phyloP scores from a whole-genome alignment of 2,888 invertebrate genomes.

The Drosophila emarginata region DNA sequence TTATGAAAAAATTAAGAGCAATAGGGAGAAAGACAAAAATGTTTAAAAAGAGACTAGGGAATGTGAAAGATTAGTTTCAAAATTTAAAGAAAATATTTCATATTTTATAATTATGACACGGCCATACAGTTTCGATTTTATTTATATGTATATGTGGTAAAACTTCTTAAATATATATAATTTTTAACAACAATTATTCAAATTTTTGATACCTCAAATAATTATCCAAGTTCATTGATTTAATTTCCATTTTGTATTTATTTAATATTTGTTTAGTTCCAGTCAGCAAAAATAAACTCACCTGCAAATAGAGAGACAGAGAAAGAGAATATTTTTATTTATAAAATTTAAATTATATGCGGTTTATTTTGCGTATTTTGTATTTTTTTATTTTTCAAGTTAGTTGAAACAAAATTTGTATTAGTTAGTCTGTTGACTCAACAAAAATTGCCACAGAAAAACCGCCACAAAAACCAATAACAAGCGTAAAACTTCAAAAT shows the following conservation, averaged over 20 bases:
- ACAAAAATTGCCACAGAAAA: constrained; percentile 10
- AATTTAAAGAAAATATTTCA: no score
- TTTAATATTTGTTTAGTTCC: not conserved
- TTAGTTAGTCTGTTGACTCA: constrained; percentile 7
- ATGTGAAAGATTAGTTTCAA: no score
- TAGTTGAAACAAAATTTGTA: constrained; percentile 26
- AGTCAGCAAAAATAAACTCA: constrained; percentile 34
- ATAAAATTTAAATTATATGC: constrained; percentile 1
- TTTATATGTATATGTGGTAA: no score
- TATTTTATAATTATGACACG: no score
- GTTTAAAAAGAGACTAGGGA: no score
- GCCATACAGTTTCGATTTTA: no score
- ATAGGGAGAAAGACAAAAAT: constrained; percentile 42
- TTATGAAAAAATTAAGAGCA: constrained; percentile 25
- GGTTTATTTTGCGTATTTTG: constrained; percentile 22
- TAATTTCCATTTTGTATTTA: not conserved
- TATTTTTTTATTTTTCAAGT: constrained; percentile 6
- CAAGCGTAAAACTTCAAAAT: constrained; percentile 24
- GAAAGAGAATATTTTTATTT: not conserved
- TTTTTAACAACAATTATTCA: not conserved
- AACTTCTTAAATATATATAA: no score
- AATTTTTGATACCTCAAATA: not conserved
- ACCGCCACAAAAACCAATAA: constrained; percentile 5
- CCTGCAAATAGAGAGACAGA: constrained; percentile 44
- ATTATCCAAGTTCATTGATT: not conserved